Evolutionary conservation across 2,113 vertebrate genomes (phyloP), one percentile per base, ranked within the genome.

Genomic region (Brachyhypopomus gauderio): DNA sequence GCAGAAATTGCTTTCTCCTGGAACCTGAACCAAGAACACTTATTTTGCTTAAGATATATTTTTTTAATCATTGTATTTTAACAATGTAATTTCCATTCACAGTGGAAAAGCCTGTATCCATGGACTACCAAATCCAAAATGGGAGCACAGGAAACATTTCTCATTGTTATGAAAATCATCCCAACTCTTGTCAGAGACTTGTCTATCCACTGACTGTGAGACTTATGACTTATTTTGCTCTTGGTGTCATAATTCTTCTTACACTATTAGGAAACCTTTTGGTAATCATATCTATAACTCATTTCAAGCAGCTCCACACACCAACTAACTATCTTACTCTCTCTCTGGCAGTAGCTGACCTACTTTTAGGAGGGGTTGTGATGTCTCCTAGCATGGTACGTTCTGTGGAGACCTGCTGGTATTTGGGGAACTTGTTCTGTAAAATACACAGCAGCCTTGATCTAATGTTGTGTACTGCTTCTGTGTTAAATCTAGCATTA

Each of bases 331-430:
- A 92, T 86, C 87, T 96, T 74, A 89, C 94, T 62, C 91, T 94
- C 84, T 96, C 95, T 11, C 92, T 95, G 94, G 93, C 95, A 48
- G 88, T 86, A 0, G 91, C 88, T 23, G 94, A 95, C 85, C 91
- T 95, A 55, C 88, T 95, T 6, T 80, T 96, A 69, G 94, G 93
- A 56, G 88, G 88, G 60, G 62, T 94, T 9, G 78, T 95, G 77
- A 95, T 96, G 94, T 94, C 95, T 19, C 94, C 90, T 19, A 95
- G 94, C 64, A 94, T 95, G 94, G 88, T 95, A 45, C 90, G 93
- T 67, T 94, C 94, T 1, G 87, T 93, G 45, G 95, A 96, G 67
- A 87, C 89, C 27, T 93, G 91, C 63, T 96, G 95, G 94, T 92
- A 94, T 83, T 95, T 95, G 75, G 95, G 95, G 34, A 88, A 94